Evolutionary conservation across 2,888 invertebrate genomes (phyloP), one percentile per base, ranked within the genome.

Genomic region (Temnothorax unifasciatus): DNA sequence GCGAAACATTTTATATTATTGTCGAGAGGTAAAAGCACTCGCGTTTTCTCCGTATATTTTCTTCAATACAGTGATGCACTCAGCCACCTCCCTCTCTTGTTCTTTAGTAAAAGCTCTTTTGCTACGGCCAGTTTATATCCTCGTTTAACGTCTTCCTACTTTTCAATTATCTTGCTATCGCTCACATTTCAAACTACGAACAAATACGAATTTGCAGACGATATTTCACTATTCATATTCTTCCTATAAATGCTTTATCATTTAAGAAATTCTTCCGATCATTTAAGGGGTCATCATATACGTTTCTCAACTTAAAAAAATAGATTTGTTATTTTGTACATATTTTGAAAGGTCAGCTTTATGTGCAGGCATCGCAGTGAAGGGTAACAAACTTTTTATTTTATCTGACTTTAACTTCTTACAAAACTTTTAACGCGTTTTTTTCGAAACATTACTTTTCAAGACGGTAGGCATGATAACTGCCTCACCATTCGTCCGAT

Each of bases 51-150:
- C 57, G 25, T 59, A 71, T 21, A 71, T 79, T 71, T 71, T 25
- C 73, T 59, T 79, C 73, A 50, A 71, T 79, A 71, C 57, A 38
- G n/a, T 29, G 29, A 21, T 59, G 25, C 59, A 71, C 81, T 79
- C 79, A 71, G 21, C 63, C 29, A 54, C 44, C 21, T 57, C 29
- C 13, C 47, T 81, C 52, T 54, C 50, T 69, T 52, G 47, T 47
- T 81, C 79, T 59, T 81, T 81, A 73, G 59, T 81, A 81, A 73
- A 73, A 81, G 59, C 74, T 73, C 57, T 59, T 73, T 81, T 74
- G 47, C 38, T 18, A 59, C 64, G 57, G 57, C 25, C 57, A 47
- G 71, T 83, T 83, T 71, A 83, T 76, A 54, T 34, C 18, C 66
- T 52, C 44, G 21, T 64, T 54, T 66, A 75, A 63, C 25, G 15